Conservation (phyloP, 2,888 invertebrate species). For the Ashinkailepas kermadecensis region DNA sequence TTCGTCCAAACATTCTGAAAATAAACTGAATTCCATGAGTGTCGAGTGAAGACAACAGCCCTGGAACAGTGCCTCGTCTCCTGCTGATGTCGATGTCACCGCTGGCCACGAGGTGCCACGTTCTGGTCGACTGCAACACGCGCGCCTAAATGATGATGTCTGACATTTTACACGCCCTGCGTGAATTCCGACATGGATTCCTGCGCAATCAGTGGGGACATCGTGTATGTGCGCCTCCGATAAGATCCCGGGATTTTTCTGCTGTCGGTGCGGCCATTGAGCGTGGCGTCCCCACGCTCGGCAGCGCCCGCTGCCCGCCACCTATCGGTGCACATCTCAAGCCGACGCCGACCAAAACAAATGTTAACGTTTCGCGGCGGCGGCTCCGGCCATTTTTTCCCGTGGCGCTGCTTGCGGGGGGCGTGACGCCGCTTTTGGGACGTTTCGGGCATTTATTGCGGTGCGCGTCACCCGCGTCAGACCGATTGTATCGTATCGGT, state of each 20-base stretch:
- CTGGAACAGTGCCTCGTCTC: too few species aligned
- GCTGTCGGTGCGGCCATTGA: background rate
- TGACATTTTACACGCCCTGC: background rate
- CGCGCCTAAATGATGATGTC: background rate
- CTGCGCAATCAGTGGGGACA: background rate
- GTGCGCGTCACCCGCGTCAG: background rate
- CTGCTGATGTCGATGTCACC: too few species aligned
- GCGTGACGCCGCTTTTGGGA: slow-evolving; percentile 11
- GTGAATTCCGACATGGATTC: slow-evolving; percentile 12
- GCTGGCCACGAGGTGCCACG: too few species aligned
- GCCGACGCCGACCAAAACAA: background rate
- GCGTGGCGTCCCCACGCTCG: background rate
- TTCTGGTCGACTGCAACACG: background rate
- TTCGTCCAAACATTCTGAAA: too few species aligned
- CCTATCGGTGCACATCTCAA: background rate
- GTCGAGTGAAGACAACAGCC: too few species aligned
- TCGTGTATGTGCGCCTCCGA: background rate
- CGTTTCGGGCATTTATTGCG: background rate
- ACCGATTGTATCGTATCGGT: background rate
- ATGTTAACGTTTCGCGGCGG: slow-evolving; percentile 9
- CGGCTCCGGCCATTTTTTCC: slow-evolving; percentile 1
- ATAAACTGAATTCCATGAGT: too few species aligned
- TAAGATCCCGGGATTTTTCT: slow-evolving; percentile 12
- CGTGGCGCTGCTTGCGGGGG: background rate
- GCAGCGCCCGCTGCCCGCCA: slow-evolving; percentile 2